Evolutionary conservation across 2,888 invertebrate genomes (phyloP), one percentile per base, ranked within the genome.

Genomic region (Scaptomyza tumidula): DNA sequence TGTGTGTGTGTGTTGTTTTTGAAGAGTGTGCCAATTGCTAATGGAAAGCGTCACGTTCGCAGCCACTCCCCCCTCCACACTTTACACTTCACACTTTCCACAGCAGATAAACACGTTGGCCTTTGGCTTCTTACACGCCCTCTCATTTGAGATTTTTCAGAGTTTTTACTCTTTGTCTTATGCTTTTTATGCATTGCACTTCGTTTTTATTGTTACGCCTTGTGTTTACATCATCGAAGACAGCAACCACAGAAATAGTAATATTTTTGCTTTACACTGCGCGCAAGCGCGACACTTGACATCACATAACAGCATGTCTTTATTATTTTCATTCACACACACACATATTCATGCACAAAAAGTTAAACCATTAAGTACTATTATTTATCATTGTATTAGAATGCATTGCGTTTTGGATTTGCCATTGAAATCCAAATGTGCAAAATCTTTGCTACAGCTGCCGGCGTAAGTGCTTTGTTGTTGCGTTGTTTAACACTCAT

Each of bases 251-350:
- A 49, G 37, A 27, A 37, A 27, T 5, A 14, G 39, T 9, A 3
- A 39, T n/a, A 39, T 39, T 6, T 68, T 37, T 19, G 48, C 35
- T 43, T 52, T 43, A 31, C 48, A 63, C 44, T 41, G 45, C 10
- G 81, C 82, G 85, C 81, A 84, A 66, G 75, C 81, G 81, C 72
- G 63, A 73, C 82, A 68, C 66, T 73, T 81, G 75, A 72, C 78
- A 80, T 78, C 52, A 54, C 46, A 62, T 60, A 29, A 43, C 46
- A 48, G 44, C 37, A 33, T n/a, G 16, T 31, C 29, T 33, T 59
- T 48, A 33, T 59, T 59, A 57, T 57, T 31, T 39, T 14, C 61
- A 16, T 29, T 7, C 29, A 29, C 29, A 29, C 29, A 31, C 29
- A 52, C 43, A 58, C 39, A 41, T 10, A 31, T 56, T 35, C 43